Evolutionary conservation across 2,888 invertebrate species (phyloP).

Genomic region (Phania funesta): DNA sequence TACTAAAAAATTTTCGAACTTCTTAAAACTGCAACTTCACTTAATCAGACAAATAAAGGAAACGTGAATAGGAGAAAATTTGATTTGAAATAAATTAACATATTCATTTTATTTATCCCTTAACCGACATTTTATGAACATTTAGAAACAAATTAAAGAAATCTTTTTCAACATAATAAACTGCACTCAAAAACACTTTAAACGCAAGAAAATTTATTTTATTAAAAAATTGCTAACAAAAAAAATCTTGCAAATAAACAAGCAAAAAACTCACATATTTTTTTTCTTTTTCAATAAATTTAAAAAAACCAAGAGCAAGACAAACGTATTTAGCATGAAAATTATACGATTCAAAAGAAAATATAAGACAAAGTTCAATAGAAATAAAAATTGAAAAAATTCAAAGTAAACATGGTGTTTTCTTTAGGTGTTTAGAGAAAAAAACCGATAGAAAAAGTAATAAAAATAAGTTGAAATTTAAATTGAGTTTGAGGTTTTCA

Average conservation of each 20-base stretch:
- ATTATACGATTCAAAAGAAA: constrained; percentile 8
- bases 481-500: constrained; percentile 5
- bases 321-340: constrained; percentile 61
- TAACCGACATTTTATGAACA: constrained; percentile 24
- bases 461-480: not conserved
- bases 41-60: too few relatives aligned
- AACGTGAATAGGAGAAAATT: too few relatives aligned
- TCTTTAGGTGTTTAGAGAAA: constrained; percentile 21
- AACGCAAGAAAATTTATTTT: constrained; percentile 24
- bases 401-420: not conserved
- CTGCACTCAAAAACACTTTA: constrained; percentile 56
- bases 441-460: not conserved
- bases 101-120: constrained; percentile 6
- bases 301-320: constrained; percentile 54
- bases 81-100: not conserved
- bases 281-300: not conserved
- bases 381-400: not conserved
- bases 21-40: too few relatives aligned
- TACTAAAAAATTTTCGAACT: too few relatives aligned
- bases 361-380: not conserved
- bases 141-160: not conserved
- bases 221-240: constrained; percentile 46
- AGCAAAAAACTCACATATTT: constrained; percentile 43
- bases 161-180: constrained; percentile 20
- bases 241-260: constrained; percentile 60